Base-by-base conservation (phyloP, 2,113 vertebrate species). In the Excalfactoria chinensis region DNA sequence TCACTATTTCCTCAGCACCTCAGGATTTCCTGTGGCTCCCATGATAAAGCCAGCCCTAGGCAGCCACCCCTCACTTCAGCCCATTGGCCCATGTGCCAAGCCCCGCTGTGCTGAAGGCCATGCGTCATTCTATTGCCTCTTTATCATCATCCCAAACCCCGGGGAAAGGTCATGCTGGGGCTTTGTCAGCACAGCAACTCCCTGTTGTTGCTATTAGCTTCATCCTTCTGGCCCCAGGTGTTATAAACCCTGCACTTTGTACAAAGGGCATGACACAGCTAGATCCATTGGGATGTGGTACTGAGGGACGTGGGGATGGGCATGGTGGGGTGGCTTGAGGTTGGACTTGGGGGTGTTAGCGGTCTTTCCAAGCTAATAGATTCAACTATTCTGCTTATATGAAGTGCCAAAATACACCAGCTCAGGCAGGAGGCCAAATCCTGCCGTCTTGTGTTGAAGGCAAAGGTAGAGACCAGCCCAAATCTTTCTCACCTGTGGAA, bases 61-160 rank as follows among this genome's bases (percentile, higher is more conserved):
- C 46, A 80, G 28, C 62, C 9, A 11, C 22, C 6, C 17, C 4
- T 5, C 0, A 1, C 55, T 92, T 59, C 79, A 46, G 55, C 26
- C 20, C 23, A 7, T 3, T 1, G 0, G 0, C 10, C 7, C 25
- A 35, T 1, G 2, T 21, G 46, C 34, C 14, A 8, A 17, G 8
- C 16, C 48, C 32, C 44, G 8, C 40, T 20, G 41, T 28, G 53
- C 64, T 60, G 41, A 63, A 67, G 34, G 34, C 19, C 23, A 40
- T 11, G 2, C 43, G 51, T 5, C 17, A 30, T 62, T 70, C 58
- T 53, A 53, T 43, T 49, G 25, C 37, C n/a, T 84, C 34, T 9
- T 2, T 30, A 7, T 25, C 22, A 59, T 21, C 66, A 49, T 32
- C 59, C 23, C 44, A 76, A n/a, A 34, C 13, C 13, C 30, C 23